These are phyloP conservation scores for Macquaria ambigua DNA, from an alignment of 2,113 vertebrate genomes.

Conservation along the genomic window DNA sequence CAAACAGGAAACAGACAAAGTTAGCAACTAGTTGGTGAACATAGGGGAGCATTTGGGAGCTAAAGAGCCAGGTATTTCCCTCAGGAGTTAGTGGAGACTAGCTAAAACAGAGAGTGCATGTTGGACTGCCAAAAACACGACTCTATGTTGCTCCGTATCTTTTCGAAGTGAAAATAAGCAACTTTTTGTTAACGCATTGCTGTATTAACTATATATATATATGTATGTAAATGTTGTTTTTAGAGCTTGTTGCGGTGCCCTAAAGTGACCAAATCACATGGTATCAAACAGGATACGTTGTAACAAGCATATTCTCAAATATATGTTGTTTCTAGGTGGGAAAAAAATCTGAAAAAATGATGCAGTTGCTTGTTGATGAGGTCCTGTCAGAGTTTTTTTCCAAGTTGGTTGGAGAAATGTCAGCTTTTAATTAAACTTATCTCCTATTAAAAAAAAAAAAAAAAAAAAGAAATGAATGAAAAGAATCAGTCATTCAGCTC, in stretches of 20 bases:
- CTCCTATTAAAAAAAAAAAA: no score
- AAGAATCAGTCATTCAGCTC: background rate
- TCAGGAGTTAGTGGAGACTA: background rate
- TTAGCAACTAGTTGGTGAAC: background rate
- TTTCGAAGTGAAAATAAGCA: no score
- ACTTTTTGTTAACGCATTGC: no score
- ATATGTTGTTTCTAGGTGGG: background rate
- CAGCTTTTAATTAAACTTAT: background rate
- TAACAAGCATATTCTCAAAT: background rate
- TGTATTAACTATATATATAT: no score
- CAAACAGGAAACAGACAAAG: background rate
- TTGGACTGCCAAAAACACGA: background rate
- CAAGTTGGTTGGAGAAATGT: background rate
- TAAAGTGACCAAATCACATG: background rate
- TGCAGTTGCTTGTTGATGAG: background rate
- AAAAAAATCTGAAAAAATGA: background rate
- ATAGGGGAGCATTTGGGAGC: background rate
- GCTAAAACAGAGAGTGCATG: background rate
- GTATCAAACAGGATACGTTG: no score
- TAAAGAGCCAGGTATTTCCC: background rate
- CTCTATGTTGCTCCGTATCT: no score
- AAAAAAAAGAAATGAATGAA: background rate
- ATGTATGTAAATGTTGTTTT: background rate
- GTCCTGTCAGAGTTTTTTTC: no score
- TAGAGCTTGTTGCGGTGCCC: background rate